phyloP scores from a whole-genome alignment of 37 sponge, comb jelly and placozoan genomes.

The Petrosia ficiformis region DNA sequence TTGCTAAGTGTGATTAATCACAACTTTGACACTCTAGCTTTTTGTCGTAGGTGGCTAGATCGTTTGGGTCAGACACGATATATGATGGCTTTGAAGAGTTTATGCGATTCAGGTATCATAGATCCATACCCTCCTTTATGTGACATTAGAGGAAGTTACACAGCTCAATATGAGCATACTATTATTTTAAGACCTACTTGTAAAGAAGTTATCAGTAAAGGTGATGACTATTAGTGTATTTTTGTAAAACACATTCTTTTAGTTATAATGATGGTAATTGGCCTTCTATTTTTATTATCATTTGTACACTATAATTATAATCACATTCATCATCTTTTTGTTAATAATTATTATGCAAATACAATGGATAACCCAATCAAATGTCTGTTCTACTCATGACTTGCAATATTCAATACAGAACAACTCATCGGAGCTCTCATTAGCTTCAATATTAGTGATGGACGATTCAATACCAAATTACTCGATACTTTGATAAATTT shows the following conservation, averaged over 20 bases:
- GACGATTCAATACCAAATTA: no score
- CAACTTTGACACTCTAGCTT: constrained; percentile 96
- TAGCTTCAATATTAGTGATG: no score
- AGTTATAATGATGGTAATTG: not conserved
- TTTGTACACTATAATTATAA: no score
- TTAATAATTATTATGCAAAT: no score
- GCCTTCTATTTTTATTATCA: not conserved
- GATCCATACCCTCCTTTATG: constrained; percentile 95
- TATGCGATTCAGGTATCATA: constrained; percentile 92
- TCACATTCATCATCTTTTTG: no score
- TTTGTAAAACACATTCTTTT: not conserved
- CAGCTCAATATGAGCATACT: constrained; percentile 99
- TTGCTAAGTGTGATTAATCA: constrained; percentile 90
- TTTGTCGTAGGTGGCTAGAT: constrained; percentile 96
- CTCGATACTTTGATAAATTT: no score
- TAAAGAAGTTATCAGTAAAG: constrained; percentile 94
- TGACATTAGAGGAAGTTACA: constrained; percentile 91
- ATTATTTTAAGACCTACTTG: constrained; percentile 91
- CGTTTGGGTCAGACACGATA: constrained; percentile 92
- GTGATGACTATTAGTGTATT: constrained; percentile 79
- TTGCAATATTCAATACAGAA: no score
- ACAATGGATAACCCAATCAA: no score
- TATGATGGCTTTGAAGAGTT: constrained; percentile 87
- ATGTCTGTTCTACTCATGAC: no score
- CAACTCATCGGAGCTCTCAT: no score